Conservation (phyloP, 2,888 invertebrate species). For the Zootermopsis nevadensis region DNA sequence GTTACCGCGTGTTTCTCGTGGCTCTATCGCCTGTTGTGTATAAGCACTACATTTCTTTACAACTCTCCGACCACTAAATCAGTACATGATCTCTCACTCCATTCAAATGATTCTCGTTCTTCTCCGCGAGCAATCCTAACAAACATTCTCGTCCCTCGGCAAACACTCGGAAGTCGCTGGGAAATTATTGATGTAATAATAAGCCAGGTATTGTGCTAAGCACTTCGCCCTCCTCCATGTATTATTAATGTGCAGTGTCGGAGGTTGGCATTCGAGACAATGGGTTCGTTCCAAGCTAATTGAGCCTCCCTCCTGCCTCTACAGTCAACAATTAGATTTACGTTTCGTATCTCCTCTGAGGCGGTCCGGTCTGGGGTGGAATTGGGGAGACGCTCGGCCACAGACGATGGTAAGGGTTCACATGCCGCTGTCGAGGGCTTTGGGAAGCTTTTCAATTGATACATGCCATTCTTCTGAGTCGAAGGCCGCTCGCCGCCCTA, state of each 20-base stretch:
- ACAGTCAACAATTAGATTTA: slow-evolving; percentile 46
- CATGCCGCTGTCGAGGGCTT: not conserved
- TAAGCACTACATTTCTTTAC: not conserved
- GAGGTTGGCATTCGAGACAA: slow-evolving; percentile 39
- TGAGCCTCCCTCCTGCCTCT: slow-evolving; percentile 39
- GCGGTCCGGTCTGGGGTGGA: slow-evolving; percentile 3
- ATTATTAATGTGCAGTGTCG: slow-evolving; percentile 39
- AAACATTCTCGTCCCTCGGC: slow-evolving; percentile 21
- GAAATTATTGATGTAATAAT: slow-evolving; percentile 43
- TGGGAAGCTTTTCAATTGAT: slow-evolving; percentile 31
- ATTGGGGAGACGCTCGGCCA: not conserved
- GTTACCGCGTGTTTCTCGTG: too few species aligned
- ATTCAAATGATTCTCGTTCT: too few species aligned
- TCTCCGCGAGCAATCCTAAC: slow-evolving; percentile 11
- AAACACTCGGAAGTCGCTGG: slow-evolving; percentile 25
- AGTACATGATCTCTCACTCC: not conserved
- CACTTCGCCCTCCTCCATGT: slow-evolving; percentile 4
- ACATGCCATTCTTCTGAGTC: slow-evolving; percentile 27
- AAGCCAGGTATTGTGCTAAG: slow-evolving; percentile 32
- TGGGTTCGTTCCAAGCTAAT: slow-evolving; percentile 49
- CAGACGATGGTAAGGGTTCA: slow-evolving; percentile 17
- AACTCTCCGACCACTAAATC: not conserved
- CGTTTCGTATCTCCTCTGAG: slow-evolving; percentile 43
- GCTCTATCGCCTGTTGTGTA: too few species aligned
- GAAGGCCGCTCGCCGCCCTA: slow-evolving; percentile 4